These are phyloP conservation scores for Gnatocerus cornutus DNA, from an alignment of 2,888 invertebrate genomes.

Conservation along the genomic window DNA sequence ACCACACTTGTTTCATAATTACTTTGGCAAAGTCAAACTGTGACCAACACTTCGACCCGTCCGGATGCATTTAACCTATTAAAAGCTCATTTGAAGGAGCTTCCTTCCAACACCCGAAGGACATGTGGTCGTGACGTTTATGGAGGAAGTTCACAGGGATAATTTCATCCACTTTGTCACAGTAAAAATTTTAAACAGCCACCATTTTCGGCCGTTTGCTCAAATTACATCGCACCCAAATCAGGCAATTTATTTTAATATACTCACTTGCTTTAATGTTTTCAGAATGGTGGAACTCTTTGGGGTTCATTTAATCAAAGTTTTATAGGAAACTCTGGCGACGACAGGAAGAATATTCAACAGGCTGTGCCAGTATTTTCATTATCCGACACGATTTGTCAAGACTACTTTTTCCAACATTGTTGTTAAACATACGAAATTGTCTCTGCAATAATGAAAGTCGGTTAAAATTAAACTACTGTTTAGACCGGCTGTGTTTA, in stretches of 20 bases:
- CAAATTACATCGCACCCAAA: slow-evolving; percentile 24
- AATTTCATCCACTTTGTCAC: slow-evolving; percentile 36
- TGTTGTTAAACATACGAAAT: background rate
- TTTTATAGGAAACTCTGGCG: background rate
- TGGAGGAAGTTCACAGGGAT: slow-evolving; percentile 22
- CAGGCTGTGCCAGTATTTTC: background rate
- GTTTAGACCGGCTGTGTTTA: background rate
- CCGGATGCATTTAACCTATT: slow-evolving; percentile 34
- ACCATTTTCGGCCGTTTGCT: slow-evolving; percentile 1
- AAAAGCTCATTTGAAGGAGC: slow-evolving; percentile 42
- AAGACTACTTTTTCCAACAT: background rate
- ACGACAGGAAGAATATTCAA: background rate
- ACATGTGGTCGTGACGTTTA: slow-evolving; percentile 32
- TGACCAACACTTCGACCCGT: slow-evolving; percentile 37
- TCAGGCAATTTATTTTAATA: slow-evolving; percentile 39
- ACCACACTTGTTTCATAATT: slow-evolving; percentile 43
- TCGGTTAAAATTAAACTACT: background rate
- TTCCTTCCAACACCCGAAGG: slow-evolving; percentile 33
- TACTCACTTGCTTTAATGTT: slow-evolving; percentile 35
- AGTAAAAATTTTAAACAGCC: slow-evolving; percentile 27
- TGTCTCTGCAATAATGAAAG: background rate
- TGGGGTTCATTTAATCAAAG: slow-evolving; percentile 3
- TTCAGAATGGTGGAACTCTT: slow-evolving; percentile 15
- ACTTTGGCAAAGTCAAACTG: slow-evolving; percentile 46
- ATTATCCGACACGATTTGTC: background rate